Evolutionary conservation across 1,140 invertebrate genomes (phyloP).

Genomic region (Nebria ingens): DNA sequence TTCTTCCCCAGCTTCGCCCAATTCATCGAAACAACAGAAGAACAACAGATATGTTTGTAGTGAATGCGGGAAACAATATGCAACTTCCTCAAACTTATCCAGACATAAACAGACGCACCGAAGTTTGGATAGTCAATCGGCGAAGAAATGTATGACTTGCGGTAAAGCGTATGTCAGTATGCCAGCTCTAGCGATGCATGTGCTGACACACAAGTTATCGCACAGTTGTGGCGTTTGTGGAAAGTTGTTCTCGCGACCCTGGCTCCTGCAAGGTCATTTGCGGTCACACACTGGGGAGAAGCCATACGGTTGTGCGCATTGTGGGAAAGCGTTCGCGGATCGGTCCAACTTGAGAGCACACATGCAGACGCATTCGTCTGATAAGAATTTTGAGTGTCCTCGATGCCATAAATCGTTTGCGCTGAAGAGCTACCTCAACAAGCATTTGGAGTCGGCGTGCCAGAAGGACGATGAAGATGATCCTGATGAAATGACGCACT

Average conservation of each 20-base stretch:
- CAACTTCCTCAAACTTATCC: constrained; percentile 91
- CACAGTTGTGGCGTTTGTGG: constrained; percentile 89
- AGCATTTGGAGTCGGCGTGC: constrained; percentile 90
- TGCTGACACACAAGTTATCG: constrained; percentile 82
- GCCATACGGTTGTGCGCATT: constrained; percentile 96
- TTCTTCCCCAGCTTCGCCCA: constrained; percentile 5
- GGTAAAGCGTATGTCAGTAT: constrained; percentile 95
- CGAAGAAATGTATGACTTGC: constrained; percentile 89
- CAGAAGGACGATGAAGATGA: constrained; percentile 37
- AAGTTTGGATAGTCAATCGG: constrained; percentile 81
- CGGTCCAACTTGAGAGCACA: constrained; percentile 94
- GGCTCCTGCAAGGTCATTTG: constrained; percentile 94
- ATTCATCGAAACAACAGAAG: constrained; percentile 26
- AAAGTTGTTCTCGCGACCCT: constrained; percentile 92
- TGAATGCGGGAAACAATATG: constrained; percentile 94
- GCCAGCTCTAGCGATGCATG: constrained; percentile 95
- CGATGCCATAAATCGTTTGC: constrained; percentile 90
- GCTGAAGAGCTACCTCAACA: constrained; percentile 94
- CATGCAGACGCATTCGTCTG: constrained; percentile 96
- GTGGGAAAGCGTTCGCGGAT: constrained; percentile 97
- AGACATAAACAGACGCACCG: constrained; percentile 96
- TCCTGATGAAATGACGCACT: background rate
- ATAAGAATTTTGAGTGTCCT: constrained; percentile 86
- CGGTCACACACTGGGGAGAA: constrained; percentile 97
- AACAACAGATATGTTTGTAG: constrained; percentile 74